A percentile compares a stretch with the other conserved stretches of the same genome.
Conservation (phyloP, 2,797 vertebrate genomes). For the Chromis chromis region DNA sequence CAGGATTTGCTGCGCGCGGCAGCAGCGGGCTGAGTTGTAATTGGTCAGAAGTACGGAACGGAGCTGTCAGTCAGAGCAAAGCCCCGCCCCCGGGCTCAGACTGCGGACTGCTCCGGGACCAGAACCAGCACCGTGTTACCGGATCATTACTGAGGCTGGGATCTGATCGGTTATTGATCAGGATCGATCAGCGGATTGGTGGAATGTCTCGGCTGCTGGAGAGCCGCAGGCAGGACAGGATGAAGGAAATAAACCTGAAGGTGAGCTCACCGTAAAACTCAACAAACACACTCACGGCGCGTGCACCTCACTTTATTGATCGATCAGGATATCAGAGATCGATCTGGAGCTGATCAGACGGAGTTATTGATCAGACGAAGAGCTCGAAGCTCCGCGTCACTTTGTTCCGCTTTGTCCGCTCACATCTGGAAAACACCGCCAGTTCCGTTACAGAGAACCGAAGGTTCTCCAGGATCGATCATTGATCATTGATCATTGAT, state of each 20-base stretch:
- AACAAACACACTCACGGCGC: slow-evolving; percentile 16
- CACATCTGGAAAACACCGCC: slow-evolving; percentile 39
- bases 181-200: slow-evolving; percentile 3
- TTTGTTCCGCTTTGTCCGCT: slow-evolving; percentile 49
- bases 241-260: slow-evolving; percentile 84
- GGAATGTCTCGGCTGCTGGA: slow-evolving; percentile 85
- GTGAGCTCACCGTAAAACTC: slow-evolving; percentile 70
- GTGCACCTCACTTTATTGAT: slow-evolving; percentile 15
- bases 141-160: not conserved
- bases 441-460: slow-evolving; percentile 35
- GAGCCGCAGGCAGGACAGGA: slow-evolving; percentile 81
- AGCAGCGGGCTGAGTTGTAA: slow-evolving; percentile 38
- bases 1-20: slow-evolving; percentile 25
- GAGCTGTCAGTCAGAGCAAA: slow-evolving; percentile 31
- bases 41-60: slow-evolving; percentile 51
- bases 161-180: not conserved
- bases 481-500: not conserved
- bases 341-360: not conserved
- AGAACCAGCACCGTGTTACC: slow-evolving; percentile 40
- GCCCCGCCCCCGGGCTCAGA: slow-evolving; percentile 52
- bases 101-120: slow-evolving; percentile 72
- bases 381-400: not conserved
- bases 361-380: not conserved
- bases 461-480: too few species aligned
- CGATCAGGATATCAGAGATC: not conserved